These are phyloP conservation scores for Hypothenemus hampei DNA, from an alignment of 1,140 invertebrate genomes.

Conservation along the genomic window DNA sequence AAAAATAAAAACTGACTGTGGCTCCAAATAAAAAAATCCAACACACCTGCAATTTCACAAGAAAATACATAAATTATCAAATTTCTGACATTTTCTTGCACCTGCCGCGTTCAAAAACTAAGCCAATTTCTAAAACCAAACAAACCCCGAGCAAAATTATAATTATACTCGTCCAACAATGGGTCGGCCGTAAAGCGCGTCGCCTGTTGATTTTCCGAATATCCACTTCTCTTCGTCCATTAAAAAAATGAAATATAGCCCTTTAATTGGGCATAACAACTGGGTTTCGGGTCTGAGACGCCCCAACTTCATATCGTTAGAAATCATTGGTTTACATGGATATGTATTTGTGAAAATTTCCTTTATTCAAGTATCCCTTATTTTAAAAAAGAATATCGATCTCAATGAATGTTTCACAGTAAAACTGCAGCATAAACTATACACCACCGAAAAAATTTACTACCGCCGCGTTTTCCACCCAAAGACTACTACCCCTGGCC, in stretches of 20 bases:
- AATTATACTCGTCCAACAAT: constrained; percentile 8
- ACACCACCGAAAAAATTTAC: constrained; percentile 14
- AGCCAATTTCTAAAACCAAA: constrained; percentile 14
- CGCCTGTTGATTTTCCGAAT: constrained; percentile 14
- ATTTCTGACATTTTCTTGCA: too few species aligned
- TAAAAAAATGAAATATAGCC: constrained; percentile 23
- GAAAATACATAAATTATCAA: too few species aligned
- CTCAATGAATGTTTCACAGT: too few species aligned
- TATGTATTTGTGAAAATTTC: too few species aligned
- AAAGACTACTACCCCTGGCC: too few species aligned
- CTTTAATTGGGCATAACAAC: constrained; percentile 25
- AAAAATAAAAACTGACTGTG: too few species aligned
- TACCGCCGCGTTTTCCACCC: constrained; percentile 17
- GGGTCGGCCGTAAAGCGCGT: background rate
- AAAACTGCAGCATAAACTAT: constrained; percentile 2
- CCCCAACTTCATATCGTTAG: constrained; percentile 12
- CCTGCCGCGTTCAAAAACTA: constrained; percentile 2
- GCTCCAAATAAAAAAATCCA: too few species aligned
- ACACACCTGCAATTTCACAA: too few species aligned
- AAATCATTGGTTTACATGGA: too few species aligned
- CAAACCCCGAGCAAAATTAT: constrained; percentile 1
- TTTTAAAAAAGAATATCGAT: too few species aligned
- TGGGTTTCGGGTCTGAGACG: constrained; percentile 7
- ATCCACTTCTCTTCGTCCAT: constrained; percentile 4
- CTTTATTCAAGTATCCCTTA: too few species aligned